Conservation (phyloP, 1,140 invertebrate genomes). For the Neotoxoptera formosana region DNA sequence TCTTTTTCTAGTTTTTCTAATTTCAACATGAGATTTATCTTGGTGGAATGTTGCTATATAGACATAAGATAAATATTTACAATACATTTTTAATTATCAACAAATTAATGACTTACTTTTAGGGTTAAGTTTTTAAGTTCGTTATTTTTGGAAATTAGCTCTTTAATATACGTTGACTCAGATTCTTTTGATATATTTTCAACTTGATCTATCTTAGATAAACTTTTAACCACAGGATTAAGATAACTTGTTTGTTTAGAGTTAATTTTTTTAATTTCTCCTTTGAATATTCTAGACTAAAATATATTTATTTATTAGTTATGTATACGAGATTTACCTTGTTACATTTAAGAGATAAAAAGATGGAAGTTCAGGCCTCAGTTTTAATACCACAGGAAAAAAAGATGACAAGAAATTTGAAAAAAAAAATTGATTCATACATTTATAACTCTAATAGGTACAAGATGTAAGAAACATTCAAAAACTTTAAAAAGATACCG, state of each 20-base stretch:
- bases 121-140: background rate
- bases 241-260: background rate
- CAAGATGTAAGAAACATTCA: too few relatives aligned
- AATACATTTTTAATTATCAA: background rate
- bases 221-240: background rate
- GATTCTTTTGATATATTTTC: background rate
- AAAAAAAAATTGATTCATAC: too few relatives aligned
- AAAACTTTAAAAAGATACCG: background rate
- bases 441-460: too few relatives aligned
- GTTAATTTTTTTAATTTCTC: background rate
- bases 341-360: background rate
- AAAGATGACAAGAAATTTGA: background rate
- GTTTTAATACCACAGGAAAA: too few relatives aligned
- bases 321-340: too few relatives aligned
- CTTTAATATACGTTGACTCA: background rate
- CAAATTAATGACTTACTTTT: background rate
- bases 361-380: too few relatives aligned
- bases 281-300: background rate
- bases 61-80: background rate
- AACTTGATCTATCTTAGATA: background rate
- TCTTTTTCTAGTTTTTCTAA: conserved; percentile 34
- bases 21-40: background rate
- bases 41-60: background rate
- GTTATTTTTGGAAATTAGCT: background rate
- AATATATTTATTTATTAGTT: background rate